These are phyloP conservation scores for Odobenus rosmarus DNA, from an alignment of 2,113 vertebrate genomes.

Conservation along the genomic window DNA sequence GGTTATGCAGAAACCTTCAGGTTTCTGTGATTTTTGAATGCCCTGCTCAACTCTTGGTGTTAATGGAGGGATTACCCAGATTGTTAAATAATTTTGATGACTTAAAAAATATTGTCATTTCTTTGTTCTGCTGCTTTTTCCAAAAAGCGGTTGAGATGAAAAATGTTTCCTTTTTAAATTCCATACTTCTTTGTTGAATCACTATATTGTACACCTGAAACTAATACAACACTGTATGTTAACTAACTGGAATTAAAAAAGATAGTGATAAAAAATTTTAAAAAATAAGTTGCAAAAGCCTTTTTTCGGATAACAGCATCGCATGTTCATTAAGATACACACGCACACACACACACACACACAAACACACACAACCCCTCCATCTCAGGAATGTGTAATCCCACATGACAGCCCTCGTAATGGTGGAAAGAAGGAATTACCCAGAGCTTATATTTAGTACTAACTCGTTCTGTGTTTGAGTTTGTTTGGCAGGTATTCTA, in stretches of 20 bases:
- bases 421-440: not conserved
- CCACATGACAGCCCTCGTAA: not conserved
- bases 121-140: not conserved
- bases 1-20: not conserved
- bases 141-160: not conserved
- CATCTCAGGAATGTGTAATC: slow-evolving; percentile 18
- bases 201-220: not conserved
- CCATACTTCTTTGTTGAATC: not conserved
- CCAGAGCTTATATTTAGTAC: not conserved
- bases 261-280: not conserved
- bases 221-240: not conserved
- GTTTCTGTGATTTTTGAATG: slow-evolving; percentile 39
- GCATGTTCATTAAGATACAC: not conserved
- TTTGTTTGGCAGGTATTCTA: not conserved
- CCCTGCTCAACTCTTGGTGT: not conserved
- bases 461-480: not conserved
- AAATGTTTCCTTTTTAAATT: not conserved
- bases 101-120: not conserved
- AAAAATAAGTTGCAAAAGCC: not conserved
- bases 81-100: not conserved
- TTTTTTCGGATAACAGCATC: not conserved
- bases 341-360: not conserved
- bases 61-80: not conserved
- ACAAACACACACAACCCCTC: not conserved
- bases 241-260: not conserved